A percentile compares a stretch with the other conserved stretches of the same genome.
phyloP scores from a whole-genome alignment of 2,113 vertebrate species.

The Crotalus tigris region DNA sequence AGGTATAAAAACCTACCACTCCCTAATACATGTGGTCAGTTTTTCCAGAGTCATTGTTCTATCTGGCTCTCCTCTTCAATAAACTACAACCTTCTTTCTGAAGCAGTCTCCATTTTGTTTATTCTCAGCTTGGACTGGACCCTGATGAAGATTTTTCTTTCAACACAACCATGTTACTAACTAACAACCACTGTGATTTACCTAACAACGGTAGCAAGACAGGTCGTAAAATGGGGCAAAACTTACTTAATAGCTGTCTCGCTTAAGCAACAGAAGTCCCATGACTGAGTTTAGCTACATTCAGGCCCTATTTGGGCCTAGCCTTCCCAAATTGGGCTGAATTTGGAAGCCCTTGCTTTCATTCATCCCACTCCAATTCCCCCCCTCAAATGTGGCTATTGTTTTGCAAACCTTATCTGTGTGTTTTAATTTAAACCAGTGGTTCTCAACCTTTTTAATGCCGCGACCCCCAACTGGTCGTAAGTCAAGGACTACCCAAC shows the following conservation, averaged over 20 bases:
- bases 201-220: not conserved
- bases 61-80: too few relatives aligned
- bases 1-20: too few relatives aligned
- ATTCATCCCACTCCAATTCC: not conserved
- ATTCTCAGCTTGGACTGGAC: too few relatives aligned
- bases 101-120: too few relatives aligned
- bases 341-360: not conserved
- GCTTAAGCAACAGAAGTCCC: not conserved
- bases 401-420: not conserved
- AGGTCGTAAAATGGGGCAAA: not conserved
- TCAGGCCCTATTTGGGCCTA: not conserved
- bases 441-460: too few relatives aligned
- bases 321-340: not conserved
- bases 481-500: too few relatives aligned
- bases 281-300: not conserved
- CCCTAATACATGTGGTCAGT: too few relatives aligned
- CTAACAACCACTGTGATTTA: not conserved
- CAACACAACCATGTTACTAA: not conserved
- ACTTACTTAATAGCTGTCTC: not conserved
- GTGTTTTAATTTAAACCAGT: not conserved
- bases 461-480: too few relatives aligned
- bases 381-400: not conserved
- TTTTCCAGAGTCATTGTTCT: too few relatives aligned
- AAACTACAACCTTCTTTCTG: too few relatives aligned
- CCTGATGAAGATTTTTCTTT: too few relatives aligned